A percentile compares a stretch with the other conserved stretches of the same genome.
Conservation (phyloP, 2,888 invertebrate genomes). For the Yponomeuta malinellus region DNA sequence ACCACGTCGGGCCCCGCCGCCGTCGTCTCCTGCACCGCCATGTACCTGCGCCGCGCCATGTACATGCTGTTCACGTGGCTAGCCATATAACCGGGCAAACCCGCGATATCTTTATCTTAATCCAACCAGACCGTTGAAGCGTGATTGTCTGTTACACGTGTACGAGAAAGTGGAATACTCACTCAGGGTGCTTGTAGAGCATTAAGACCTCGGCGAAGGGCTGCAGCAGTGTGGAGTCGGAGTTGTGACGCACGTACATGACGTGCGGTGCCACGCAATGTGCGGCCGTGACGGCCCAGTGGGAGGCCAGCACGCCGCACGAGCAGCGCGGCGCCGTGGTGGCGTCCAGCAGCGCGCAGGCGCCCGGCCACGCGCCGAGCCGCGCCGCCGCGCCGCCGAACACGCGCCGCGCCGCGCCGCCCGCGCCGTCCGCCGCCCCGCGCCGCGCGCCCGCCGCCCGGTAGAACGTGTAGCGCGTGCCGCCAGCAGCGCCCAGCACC, state of each 20-base stretch:
- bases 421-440: constrained; percentile 16
- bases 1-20: constrained; percentile 52
- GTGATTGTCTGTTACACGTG: not conserved
- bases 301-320: constrained; percentile 40
- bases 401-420: constrained; percentile 40
- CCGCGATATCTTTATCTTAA: not conserved
- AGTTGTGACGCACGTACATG: constrained; percentile 45
- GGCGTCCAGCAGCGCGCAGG: constrained; percentile 45
- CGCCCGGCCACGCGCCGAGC: constrained; percentile 34
- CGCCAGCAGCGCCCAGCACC: constrained; percentile 4
- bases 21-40: constrained; percentile 43
- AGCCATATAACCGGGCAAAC: not conserved
- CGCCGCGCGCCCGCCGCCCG: constrained; percentile 27
- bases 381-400: constrained; percentile 44
- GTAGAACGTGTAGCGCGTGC: constrained; percentile 35
- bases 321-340: constrained; percentile 50
- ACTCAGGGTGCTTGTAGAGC: constrained; percentile 55
- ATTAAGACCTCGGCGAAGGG: constrained; percentile 35
- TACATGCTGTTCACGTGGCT: not conserved
- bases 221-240: constrained; percentile 24
- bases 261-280: constrained; percentile 49
- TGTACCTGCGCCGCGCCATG: constrained; percentile 38
- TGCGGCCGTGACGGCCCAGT: constrained; percentile 62
- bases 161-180: constrained; percentile 17
- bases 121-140: not conserved